These are phyloP conservation scores for Reticulitermes lucifugus DNA, from an alignment of 2,888 invertebrate species.

Conservation along the genomic window DNA sequence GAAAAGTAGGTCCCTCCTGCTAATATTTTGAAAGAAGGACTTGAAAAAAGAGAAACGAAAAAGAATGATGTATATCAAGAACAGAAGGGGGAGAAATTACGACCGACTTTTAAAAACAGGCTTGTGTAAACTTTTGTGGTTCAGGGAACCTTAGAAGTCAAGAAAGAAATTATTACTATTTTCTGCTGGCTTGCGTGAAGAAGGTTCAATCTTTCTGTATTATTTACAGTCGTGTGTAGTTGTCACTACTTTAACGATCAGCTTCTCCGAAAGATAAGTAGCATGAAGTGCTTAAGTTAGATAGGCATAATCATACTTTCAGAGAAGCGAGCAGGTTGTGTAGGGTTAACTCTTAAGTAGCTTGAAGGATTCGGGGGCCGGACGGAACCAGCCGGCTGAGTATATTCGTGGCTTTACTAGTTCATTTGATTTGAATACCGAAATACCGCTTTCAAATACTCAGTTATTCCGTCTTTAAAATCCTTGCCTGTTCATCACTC, in stretches of 20 bases:
- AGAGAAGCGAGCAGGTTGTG: too few relatives aligned
- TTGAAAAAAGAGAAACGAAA: conserved; percentile 7
- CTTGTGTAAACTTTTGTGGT: conserved; percentile 12
- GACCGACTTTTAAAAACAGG: neutral
- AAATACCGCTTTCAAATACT: too few relatives aligned
- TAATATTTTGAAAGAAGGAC: conserved; percentile 1
- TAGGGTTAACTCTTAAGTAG: too few relatives aligned
- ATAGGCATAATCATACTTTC: too few relatives aligned
- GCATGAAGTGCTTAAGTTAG: too few relatives aligned
- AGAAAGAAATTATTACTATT: conserved; percentile 8
- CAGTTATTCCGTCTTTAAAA: too few relatives aligned
- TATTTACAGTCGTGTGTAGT: neutral
- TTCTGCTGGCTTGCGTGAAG: neutral
- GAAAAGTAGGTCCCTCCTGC: neutral
- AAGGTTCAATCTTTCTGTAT: neutral
- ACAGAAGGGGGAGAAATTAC: conserved; percentile 5
- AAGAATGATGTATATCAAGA: conserved; percentile 13
- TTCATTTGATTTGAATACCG: too few relatives aligned
- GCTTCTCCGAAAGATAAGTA: too few relatives aligned
- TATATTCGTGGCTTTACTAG: too few relatives aligned
- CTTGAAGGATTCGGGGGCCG: too few relatives aligned
- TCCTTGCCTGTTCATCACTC: too few relatives aligned
- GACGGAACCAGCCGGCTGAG: too few relatives aligned
- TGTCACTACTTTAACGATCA: neutral
- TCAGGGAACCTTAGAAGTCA: neutral